Base-by-base conservation (phyloP, 2,113 vertebrate species). In the Nettapus auritus region DNA sequence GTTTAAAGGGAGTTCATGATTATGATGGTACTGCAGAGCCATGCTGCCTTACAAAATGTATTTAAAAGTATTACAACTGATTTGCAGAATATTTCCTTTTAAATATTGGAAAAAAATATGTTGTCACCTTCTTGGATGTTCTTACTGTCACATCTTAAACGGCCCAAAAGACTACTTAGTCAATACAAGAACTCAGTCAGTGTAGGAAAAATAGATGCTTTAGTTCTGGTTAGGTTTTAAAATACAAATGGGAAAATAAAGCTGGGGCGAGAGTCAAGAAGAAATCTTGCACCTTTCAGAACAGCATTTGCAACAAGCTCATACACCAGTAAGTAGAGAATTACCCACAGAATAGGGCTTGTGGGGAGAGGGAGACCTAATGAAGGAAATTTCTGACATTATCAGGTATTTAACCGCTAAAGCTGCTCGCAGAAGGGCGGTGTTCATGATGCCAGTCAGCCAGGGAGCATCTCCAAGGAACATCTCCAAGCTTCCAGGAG, bases 301-400 rank as follows among this genome's bases (percentile, higher is more conserved):
- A 3, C 2, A 29, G 19, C 14, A 55, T 11, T 34, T 31, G 40
- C 23, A 2, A 34, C 19, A 13, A 20, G 16, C 6, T 78, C 42
- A 67, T 31, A 2, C 26, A 25, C 33, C 3, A 46, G 5, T 16
- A 36, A 90, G 44, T 3, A 21, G 1, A 21, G 26, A 22, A 56
- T 64, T 38, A 53, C 79, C 15, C 9, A 1, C 25, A 9, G 42
- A 26, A 44, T 11, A 5, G 12, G 26, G 28, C 63, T 22, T 9
- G 13, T 8, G 66, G 40, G 26, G 20, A 19, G 9, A 20, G 11
- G 28, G 10, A 6, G 28, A 36, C 25, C 21, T 16, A 3, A 13
- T 11, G 8, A 6, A 44, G 50, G 55, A 25, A 2, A 8, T 4
- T 2, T 1, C 38, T 1, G 6, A 2, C 19, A 0, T 20, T 17